A percentile compares a stretch with the other conserved stretches of the same genome.
phyloP scores from a whole-genome alignment of 2,888 invertebrate genomes.

The Amiota minor region DNA sequence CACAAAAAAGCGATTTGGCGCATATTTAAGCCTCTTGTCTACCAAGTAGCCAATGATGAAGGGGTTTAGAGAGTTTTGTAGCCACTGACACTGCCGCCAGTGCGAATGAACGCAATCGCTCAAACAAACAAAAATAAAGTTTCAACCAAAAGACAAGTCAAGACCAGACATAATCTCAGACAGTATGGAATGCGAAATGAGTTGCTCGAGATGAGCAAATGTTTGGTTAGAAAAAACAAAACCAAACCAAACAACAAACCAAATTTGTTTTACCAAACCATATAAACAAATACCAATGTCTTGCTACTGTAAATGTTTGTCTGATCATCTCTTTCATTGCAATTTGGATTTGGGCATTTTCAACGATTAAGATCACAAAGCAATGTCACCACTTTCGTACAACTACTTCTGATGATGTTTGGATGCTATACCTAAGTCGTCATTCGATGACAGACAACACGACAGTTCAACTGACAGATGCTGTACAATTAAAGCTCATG shows the following conservation, averaged over 20 bases:
- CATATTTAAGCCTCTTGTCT: conserved; percentile 42
- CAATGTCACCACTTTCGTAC: conserved; percentile 25
- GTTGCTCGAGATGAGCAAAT: conserved; percentile 23
- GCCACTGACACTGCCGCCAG: conserved; percentile 11
- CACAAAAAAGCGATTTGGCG: conserved; percentile 54
- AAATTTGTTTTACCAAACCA: too few species aligned
- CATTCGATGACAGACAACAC: conserved; percentile 17
- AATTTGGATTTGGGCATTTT: conserved; percentile 28
- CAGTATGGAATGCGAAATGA: conserved; percentile 61
- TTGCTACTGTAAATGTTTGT: too few species aligned
- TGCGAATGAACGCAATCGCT: conserved; percentile 33
- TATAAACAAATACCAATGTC: too few species aligned
- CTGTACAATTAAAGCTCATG: conserved; percentile 46
- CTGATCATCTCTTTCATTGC: not conserved
- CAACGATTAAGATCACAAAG: conserved; percentile 56
- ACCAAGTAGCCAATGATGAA: conserved; percentile 44
- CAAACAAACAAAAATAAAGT: conserved; percentile 32
- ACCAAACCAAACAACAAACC: not conserved
- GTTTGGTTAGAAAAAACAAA: conserved; percentile 2
- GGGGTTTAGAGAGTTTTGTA: not conserved
- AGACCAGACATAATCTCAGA: conserved; percentile 69
- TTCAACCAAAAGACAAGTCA: conserved; percentile 30
- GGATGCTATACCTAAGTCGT: conserved; percentile 17
- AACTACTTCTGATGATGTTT: conserved; percentile 37
- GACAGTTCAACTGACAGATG: conserved; percentile 50